A percentile compares a stretch with the other conserved stretches of the same genome.
Evolutionary conservation across 2,113 vertebrate species (phyloP).

Genomic region (Apus apus): DNA sequence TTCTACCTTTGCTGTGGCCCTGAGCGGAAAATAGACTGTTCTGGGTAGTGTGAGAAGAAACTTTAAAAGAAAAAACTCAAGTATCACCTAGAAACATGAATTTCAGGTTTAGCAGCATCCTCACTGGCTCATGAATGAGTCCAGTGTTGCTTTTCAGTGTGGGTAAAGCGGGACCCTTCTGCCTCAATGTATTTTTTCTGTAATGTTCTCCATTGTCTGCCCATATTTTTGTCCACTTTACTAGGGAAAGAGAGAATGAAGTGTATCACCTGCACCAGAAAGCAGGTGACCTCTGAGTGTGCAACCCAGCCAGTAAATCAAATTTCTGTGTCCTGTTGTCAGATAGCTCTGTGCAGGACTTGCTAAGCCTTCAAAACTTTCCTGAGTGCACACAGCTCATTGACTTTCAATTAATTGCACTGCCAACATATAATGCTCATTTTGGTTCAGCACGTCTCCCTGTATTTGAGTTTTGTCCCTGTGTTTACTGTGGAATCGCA

Average conservation of each 20-base stretch:
- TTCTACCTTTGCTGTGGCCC: not conserved
- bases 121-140: not conserved
- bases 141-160: not conserved
- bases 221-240: not conserved
- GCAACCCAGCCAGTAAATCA: not conserved
- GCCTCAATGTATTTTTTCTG: not conserved
- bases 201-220: not conserved
- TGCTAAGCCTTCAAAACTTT: not conserved
- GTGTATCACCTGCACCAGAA: not conserved
- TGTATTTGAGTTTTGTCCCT: not conserved
- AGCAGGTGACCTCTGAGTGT: rapidly evolving
- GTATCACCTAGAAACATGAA: not conserved
- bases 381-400: not conserved
- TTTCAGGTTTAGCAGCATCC: not conserved
- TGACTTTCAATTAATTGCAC: not conserved
- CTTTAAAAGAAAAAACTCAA: not conserved
- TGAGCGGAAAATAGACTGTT: not conserved
- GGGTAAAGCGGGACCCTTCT: not conserved
- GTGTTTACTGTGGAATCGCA: not conserved
- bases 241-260: not conserved
- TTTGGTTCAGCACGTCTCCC: not conserved
- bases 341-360: not conserved
- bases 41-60: not conserved
- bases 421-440: not conserved
- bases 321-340: rapidly evolving